Evolutionary conservation across 2,797 vertebrate species (phyloP).

Genomic region (Neosalanx taihuensis): DNA sequence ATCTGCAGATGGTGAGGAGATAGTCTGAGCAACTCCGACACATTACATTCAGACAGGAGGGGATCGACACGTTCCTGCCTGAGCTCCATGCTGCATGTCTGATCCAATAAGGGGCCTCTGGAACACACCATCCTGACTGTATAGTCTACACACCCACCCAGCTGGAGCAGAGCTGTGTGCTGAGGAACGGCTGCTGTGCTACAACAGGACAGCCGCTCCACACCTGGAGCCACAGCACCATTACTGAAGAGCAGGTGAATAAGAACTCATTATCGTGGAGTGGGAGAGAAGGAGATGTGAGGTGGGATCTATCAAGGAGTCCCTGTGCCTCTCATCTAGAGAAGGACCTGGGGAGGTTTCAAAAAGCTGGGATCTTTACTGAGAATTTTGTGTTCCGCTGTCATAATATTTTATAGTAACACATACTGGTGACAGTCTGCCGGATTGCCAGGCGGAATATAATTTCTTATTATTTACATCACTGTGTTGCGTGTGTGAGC

Average conservation of each 20-base stretch:
- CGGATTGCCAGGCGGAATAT: background rate
- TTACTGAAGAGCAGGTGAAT: conserved; percentile 55
- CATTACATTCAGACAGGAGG: conserved; percentile 24
- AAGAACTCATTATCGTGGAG: conserved; percentile 13
- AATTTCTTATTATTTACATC: background rate
- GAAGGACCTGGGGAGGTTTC: conserved; percentile 1
- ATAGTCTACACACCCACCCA: conserved; percentile 41
- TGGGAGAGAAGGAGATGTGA: conserved; percentile 9
- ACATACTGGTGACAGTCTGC: background rate
- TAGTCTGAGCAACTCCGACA: conserved; percentile 34
- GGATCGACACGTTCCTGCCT: conserved; percentile 31
- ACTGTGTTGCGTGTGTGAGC: no score
- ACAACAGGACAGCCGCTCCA: conserved; percentile 52
- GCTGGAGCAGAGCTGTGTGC: conserved; percentile 57
- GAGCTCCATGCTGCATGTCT: conserved; percentile 19
- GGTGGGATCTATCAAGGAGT: conserved; percentile 2
- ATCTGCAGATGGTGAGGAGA: conserved; percentile 46
- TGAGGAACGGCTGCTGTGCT: conserved; percentile 60
- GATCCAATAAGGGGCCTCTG: conserved; percentile 40
- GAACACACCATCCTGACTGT: conserved; percentile 34
- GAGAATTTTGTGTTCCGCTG: conserved; percentile 5
- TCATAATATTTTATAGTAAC: background rate
- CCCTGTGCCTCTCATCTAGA: conserved; percentile 2
- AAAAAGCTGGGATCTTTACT: conserved; percentile 4
- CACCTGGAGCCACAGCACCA: conserved; percentile 52